Conservation (phyloP, 2,797 vertebrate species). For the Gymnoscopelus microlampas region DNA sequence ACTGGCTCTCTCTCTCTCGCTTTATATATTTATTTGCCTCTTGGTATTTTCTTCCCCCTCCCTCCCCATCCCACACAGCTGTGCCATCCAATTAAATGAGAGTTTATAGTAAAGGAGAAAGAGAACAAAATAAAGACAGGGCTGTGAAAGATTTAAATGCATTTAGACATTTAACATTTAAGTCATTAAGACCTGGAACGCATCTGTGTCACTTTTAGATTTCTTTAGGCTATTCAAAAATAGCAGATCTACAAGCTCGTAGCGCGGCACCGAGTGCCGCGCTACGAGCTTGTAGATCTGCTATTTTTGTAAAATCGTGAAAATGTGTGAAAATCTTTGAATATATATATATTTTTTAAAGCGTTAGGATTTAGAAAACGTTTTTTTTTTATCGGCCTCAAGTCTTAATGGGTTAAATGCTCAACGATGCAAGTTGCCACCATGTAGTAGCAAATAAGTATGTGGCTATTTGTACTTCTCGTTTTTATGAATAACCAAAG, state of each 20-base stretch:
- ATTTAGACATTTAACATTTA: constrained; percentile 41
- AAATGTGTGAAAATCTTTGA: too few relatives aligned
- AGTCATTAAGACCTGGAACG: too few relatives aligned
- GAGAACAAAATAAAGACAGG: constrained; percentile 8
- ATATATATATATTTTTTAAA: too few relatives aligned
- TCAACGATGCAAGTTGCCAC: constrained; percentile 51
- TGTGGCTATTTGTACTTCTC: constrained; percentile 53
- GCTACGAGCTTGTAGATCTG: too few relatives aligned
- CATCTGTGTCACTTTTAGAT: too few relatives aligned
- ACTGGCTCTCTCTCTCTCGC: constrained; percentile 62
- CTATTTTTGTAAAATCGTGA: too few relatives aligned
- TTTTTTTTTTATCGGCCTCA: too few relatives aligned
- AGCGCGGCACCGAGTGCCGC: too few relatives aligned
- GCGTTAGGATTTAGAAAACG: too few relatives aligned
- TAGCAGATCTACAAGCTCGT: too few relatives aligned
- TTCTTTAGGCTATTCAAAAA: too few relatives aligned
- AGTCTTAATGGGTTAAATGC: too few relatives aligned
- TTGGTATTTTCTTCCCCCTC: constrained; percentile 34
- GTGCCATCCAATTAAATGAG: constrained; percentile 67
- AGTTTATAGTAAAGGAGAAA: constrained; percentile 51
- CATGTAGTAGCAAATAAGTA: constrained; percentile 69
- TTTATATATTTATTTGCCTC: constrained; percentile 68
- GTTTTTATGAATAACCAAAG: constrained; percentile 34
- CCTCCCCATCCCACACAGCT: constrained; percentile 33
- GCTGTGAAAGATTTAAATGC: constrained; percentile 30